These are phyloP conservation scores for Aleiodes sp. DNA, from an alignment of 1,140 invertebrate species.

Conservation along the genomic window DNA sequence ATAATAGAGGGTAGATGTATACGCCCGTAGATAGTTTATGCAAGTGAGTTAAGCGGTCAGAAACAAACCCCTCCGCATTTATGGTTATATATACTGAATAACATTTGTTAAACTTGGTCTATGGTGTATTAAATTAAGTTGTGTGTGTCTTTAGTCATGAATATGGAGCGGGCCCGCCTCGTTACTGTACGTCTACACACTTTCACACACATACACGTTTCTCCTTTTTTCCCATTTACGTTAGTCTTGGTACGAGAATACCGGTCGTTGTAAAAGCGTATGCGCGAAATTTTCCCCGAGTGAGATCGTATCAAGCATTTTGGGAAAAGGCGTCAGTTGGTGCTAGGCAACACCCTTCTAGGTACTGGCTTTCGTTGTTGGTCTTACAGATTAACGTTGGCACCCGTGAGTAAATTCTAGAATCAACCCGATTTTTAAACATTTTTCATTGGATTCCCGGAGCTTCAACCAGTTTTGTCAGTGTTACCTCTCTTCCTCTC, in stretches of 20 bases:
- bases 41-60: conserved; percentile 26
- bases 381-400: conserved; percentile 57
- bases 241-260: too few species aligned
- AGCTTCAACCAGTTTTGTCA: background rate
- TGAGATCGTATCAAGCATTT: conserved; percentile 7
- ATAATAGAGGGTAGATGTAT: background rate
- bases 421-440: conserved; percentile 15
- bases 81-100: conserved; percentile 34
- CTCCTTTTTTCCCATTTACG: too few species aligned
- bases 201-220: conserved; percentile 33
- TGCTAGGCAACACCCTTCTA: conserved; percentile 6
- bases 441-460: background rate
- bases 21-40: background rate
- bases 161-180: conserved; percentile 62
- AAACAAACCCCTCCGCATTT: conserved; percentile 26
- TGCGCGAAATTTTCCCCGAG: conserved; percentile 10
- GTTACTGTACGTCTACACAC: conserved; percentile 56
- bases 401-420: conserved; percentile 36
- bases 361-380: conserved; percentile 36
- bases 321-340: conserved; percentile 2
- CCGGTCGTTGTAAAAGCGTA: too few species aligned
- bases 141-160: conserved; percentile 59
- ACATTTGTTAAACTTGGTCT: conserved; percentile 19
- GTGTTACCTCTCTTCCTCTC: background rate
- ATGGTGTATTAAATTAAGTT: conserved; percentile 60